A percentile compares a stretch with the other conserved stretches of the same genome.
Conservation (phyloP, 2,888 invertebrate genomes). For the Hipparchia semele region DNA sequence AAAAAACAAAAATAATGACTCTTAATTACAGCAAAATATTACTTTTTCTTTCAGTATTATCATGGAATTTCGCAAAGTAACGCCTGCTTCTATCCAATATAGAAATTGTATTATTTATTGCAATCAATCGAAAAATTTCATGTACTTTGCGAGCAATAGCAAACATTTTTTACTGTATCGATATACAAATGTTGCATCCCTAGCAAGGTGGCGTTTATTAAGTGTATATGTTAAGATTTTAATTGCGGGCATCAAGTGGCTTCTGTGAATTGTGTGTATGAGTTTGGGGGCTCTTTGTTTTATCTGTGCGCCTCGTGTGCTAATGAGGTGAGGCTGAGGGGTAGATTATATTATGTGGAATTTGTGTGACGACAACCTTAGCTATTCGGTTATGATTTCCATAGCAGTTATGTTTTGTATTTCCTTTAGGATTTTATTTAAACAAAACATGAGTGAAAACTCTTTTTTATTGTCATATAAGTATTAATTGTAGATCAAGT, state of each 20-base stretch:
- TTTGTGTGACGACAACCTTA: background rate
- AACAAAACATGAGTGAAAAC: too few species aligned
- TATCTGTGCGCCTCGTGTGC: conserved; percentile 49
- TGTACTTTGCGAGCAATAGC: too few species aligned
- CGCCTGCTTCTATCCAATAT: too few species aligned
- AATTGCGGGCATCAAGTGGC: conserved; percentile 79
- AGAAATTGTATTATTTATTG: too few species aligned
- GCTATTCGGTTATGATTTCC: background rate
- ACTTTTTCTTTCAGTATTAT: too few species aligned
- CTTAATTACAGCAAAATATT: too few species aligned
- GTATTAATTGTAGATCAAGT: too few species aligned
- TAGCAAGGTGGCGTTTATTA: conserved; percentile 68
- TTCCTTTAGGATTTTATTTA: too few species aligned
- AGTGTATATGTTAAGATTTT: conserved; percentile 78
- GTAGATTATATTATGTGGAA: background rate
- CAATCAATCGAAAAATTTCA: too few species aligned
- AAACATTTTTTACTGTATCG: conserved; percentile 32
- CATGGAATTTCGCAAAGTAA: too few species aligned
- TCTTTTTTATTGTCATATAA: too few species aligned
- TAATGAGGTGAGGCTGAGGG: conserved; percentile 43
- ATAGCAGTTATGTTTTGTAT: background rate
- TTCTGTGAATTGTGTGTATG: conserved; percentile 56
- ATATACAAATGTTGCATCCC: conserved; percentile 47
- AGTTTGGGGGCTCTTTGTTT: conserved; percentile 48
- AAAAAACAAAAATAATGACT: too few species aligned